phyloP scores from a whole-genome alignment of 2,797 vertebrate genomes.

The Hippopotamyrus pictus region DNA sequence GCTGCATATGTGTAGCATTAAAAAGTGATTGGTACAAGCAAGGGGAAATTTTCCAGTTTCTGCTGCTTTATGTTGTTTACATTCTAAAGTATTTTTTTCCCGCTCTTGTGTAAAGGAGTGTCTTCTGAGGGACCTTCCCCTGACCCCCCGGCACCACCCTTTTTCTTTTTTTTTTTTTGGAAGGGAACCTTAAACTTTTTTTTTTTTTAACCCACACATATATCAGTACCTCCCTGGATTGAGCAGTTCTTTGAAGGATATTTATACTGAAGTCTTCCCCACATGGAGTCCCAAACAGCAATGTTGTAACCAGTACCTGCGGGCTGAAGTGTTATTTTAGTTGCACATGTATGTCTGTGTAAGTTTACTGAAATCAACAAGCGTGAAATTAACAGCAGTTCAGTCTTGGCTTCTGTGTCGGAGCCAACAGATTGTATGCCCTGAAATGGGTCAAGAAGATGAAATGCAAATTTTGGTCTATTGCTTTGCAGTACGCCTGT shows the following conservation, averaged over 20 bases:
- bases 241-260: not conserved
- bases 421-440: not conserved
- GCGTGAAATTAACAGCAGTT: constrained; percentile 16
- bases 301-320: not conserved
- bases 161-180: not conserved
- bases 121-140: not conserved
- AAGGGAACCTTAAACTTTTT: not conserved
- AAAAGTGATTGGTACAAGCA: not conserved
- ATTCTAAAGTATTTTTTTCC: not conserved
- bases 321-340: not conserved
- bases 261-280: not conserved
- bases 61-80: constrained; percentile 1
- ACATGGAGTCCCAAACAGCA: not conserved
- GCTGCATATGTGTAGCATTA: not conserved
- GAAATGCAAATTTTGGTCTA: constrained; percentile 8
- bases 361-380: not conserved
- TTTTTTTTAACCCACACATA: not conserved
- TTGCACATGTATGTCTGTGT: not conserved
- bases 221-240: not conserved
- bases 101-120: not conserved
- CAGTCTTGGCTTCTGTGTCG: not conserved
- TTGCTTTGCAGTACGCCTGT: not conserved
- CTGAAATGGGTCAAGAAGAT: not conserved
- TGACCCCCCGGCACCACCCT: not conserved
- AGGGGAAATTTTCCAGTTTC: not conserved